Evolutionary conservation across 2,797 vertebrate genomes (phyloP), one percentile per base, ranked within the genome.

Genomic region (Acomys russatus): DNA sequence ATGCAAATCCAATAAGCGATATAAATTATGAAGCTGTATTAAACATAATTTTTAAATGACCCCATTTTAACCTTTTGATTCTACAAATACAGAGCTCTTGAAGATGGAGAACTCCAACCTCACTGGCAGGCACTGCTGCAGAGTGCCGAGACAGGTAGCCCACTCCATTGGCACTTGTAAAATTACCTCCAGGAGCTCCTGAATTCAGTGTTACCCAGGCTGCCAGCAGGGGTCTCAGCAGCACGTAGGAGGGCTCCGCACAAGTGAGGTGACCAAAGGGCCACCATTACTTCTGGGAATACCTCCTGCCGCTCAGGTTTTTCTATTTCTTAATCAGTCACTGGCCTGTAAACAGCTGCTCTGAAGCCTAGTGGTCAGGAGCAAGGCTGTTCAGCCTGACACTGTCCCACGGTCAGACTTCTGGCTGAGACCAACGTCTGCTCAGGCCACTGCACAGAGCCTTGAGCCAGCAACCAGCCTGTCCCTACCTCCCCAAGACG

Each of bases 11-110:
- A 87, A 38, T 94, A 96, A 97, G 74, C 64, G 92, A 91, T 96
- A 96, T 97, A 97, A 97, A 95, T 96, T 95, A 98, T 94, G 85
- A 93, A 90, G 77, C n/a, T 88, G 84, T 44, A 82, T 90, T 94
- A 94, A 96, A 92, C 73, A 44, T 87, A 84, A 33, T 68, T 87
- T 97, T 94, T 94, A 96, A 95, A 96, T 66, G 95, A 95, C 88
- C 82, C 84, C 54, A 14, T 63, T 78, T 94, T 91, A 33, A 94
- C 88, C 56, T 92, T 94, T 66, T 93, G 87, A 85, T 92, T 88
- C 83, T 85, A 96, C 66, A 68, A 77, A 70, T 33, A 8, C 68
- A 63, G 54, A 90, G 70, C 64, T 83, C 20, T 22, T 64, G 8
- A 22, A 88, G 35, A 51, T 54, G 20, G 82, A 68, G 51, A 1